Conservation (phyloP, 2,888 invertebrate species). For the Desoria tigrina region DNA sequence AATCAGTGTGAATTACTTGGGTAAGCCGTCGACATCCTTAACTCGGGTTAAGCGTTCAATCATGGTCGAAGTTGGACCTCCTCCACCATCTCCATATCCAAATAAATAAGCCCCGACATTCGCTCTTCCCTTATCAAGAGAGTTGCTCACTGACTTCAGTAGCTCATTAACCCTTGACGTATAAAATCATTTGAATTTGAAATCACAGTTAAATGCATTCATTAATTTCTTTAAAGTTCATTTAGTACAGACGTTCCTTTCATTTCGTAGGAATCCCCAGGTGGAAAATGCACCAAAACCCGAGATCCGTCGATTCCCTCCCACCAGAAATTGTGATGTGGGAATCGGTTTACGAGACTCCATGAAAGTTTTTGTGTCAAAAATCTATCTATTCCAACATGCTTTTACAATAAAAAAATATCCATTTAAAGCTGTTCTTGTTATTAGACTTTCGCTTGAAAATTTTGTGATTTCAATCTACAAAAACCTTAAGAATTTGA, state of each 20-base stretch:
- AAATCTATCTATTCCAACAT: slow-evolving; percentile 59
- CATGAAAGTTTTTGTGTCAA: slow-evolving; percentile 62
- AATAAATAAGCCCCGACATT: slow-evolving; percentile 58
- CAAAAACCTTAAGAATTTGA: slow-evolving; percentile 59
- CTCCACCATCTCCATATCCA: slow-evolving; percentile 62
- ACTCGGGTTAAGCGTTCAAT: slow-evolving; percentile 57
- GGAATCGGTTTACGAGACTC: slow-evolving; percentile 61
- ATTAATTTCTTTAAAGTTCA: not conserved
- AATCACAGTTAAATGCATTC: not conserved
- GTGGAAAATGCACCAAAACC: slow-evolving; percentile 60
- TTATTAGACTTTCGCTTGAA: not conserved
- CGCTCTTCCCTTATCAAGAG: slow-evolving; percentile 60
- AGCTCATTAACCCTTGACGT: slow-evolving; percentile 53
- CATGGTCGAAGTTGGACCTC: slow-evolving; percentile 61
- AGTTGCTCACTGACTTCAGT: slow-evolving; percentile 57
- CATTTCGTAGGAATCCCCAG: slow-evolving; percentile 58
- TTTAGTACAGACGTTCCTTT: slow-evolving; percentile 46
- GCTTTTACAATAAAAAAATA: slow-evolving; percentile 38
- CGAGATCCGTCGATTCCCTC: slow-evolving; percentile 54
- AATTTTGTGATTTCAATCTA: slow-evolving; percentile 12
- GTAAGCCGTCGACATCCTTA: slow-evolving; percentile 59
- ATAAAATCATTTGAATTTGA: not conserved
- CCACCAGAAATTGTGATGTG: slow-evolving; percentile 61
- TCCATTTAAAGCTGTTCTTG: not conserved
- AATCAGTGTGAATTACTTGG: slow-evolving; percentile 55